Evolutionary conservation across 2,888 invertebrate species (phyloP).

Genomic region (Leptinotarsa rubiginosa): DNA sequence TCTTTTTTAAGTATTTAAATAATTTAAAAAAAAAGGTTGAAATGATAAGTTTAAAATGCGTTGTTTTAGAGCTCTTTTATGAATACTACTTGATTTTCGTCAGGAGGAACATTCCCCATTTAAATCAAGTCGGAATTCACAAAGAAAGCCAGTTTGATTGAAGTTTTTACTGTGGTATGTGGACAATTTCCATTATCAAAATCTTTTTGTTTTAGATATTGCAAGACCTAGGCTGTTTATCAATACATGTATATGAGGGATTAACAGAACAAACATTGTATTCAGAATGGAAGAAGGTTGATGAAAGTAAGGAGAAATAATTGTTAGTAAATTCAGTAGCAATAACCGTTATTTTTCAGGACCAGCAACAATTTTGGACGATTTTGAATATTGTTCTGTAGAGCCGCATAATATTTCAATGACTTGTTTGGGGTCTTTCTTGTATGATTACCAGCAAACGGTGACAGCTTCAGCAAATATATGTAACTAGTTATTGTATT

Average conservation of each 20-base stretch:
- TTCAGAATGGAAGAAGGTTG: slow-evolving; percentile 50
- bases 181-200: too few relatives aligned
- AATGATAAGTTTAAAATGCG: too few relatives aligned
- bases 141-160: too few relatives aligned
- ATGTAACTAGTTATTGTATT: neutral
- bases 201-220: slow-evolving; percentile 68
- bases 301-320: slow-evolving; percentile 43
- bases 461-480: slow-evolving; percentile 4
- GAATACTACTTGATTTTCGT: too few relatives aligned
- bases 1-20: too few relatives aligned
- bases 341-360: slow-evolving; percentile 47
- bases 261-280: slow-evolving; percentile 64
- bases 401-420: slow-evolving; percentile 49
- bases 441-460: slow-evolving; percentile 34
- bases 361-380: slow-evolving; percentile 53
- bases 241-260: slow-evolving; percentile 63
- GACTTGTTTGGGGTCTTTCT: slow-evolving; percentile 52
- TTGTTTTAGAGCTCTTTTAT: too few relatives aligned
- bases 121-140: too few relatives aligned
- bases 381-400: slow-evolving; percentile 53
- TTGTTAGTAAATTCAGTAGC: neutral
- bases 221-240: slow-evolving; percentile 69
- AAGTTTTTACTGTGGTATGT: too few relatives aligned
- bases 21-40: too few relatives aligned
- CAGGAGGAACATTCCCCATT: too few relatives aligned